Percentiles rank a stretch among this genome's conserved stretches.
phyloP scores from a whole-genome alignment of 2,113 vertebrate species.

The Gnathonemus longibarbis region DNA sequence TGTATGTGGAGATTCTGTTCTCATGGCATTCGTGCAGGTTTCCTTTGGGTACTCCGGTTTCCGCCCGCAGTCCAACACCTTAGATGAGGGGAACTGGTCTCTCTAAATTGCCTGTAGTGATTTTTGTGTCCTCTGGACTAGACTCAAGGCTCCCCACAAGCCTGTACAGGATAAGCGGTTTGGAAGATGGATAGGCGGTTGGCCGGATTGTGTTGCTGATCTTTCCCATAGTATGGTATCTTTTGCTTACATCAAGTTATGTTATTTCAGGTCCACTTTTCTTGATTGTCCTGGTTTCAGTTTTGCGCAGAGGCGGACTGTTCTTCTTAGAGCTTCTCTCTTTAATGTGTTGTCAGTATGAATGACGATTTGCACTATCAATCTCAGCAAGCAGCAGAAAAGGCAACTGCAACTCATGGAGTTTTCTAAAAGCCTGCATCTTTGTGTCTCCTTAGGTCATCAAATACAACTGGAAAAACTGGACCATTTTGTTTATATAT shows the following conservation, averaged over 20 bases:
- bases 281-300: background rate
- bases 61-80: background rate
- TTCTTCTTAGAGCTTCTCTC: background rate
- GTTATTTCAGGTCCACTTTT: background rate
- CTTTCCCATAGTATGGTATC: background rate
- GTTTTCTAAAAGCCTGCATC: background rate
- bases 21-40: background rate
- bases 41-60: background rate
- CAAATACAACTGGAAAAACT: background rate
- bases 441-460: background rate
- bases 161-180: background rate
- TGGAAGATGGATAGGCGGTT: background rate
- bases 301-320: background rate
- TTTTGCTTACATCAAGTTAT: background rate
- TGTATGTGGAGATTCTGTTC: background rate
- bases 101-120: background rate
- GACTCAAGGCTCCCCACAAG: background rate
- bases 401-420: background rate
- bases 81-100: background rate
- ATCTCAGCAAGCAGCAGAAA: background rate
- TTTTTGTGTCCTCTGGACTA: background rate
- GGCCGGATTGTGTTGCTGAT: background rate
- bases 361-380: background rate
- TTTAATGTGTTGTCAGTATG: background rate
- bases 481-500: background rate